These are phyloP conservation scores for Nipponia nippon DNA, from an alignment of 2,113 vertebrate genomes.

Conservation along the genomic window DNA sequence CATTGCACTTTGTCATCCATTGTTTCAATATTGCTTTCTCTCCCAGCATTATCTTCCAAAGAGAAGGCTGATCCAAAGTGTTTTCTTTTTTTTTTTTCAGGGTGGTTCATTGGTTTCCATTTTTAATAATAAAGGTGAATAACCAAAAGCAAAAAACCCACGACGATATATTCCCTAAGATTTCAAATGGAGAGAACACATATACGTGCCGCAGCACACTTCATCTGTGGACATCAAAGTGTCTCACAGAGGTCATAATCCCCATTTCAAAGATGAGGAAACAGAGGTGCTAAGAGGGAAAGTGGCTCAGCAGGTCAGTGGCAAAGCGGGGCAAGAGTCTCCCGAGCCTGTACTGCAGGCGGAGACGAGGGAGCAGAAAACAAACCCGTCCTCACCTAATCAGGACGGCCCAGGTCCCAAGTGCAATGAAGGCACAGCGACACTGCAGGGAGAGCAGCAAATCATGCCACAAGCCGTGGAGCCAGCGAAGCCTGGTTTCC, in stretches of 20 bases:
- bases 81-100: background rate
- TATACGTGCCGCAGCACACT: background rate
- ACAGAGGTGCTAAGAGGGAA: background rate
- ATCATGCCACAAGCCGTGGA: background rate
- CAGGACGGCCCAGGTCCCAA: background rate
- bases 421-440: background rate
- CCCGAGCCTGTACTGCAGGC: background rate
- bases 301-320: constrained; percentile 4
- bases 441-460: background rate
- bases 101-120: background rate
- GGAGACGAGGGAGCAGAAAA: background rate
- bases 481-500: background rate
- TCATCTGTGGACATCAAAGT: constrained; percentile 7
- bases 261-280: constrained; percentile 24
- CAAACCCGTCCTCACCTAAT: background rate
- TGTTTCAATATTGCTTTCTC: constrained; percentile 20
- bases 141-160: background rate
- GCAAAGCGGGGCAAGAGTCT: background rate
- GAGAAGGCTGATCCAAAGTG: background rate
- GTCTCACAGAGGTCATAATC: background rate
- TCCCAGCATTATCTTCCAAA: background rate
- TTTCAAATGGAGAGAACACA: background rate
- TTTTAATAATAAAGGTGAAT: background rate
- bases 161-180: background rate
- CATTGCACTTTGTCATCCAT: background rate